Percentiles rank a stretch among this genome's conserved stretches.
Evolutionary conservation across 2,797 vertebrate genomes (phyloP).

Genomic region (Limosa lapponica): DNA sequence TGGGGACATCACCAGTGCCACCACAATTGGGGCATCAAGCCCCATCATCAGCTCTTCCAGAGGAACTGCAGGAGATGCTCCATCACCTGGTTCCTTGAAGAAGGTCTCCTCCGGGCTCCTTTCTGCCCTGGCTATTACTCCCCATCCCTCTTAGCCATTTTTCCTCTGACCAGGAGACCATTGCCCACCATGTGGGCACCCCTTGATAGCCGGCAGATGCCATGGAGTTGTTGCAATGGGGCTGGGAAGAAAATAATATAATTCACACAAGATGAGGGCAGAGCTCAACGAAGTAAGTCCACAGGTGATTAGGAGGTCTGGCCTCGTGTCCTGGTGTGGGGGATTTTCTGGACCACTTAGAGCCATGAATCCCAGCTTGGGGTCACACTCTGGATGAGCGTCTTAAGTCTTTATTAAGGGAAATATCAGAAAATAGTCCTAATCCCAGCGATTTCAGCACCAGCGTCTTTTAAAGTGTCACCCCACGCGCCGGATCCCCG

Average conservation of each 20-base stretch:
- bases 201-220: neutral
- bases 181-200: rapidly evolving
- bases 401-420: neutral
- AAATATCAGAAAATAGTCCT: neutral
- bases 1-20: neutral
- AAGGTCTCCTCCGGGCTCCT: neutral
- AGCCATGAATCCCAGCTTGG: neutral
- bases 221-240: rapidly evolving
- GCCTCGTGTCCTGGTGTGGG: rapidly evolving
- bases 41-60: neutral
- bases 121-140: neutral
- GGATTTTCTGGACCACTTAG: neutral
- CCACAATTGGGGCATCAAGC: neutral
- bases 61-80: neutral
- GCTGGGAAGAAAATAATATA: neutral
- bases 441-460: neutral
- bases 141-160: neutral
- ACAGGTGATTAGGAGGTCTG: neutral
- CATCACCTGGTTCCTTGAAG: neutral
- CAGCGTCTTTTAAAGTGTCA: neutral
- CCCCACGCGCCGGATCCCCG: neutral
- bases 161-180: neutral
- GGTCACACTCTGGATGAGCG: rapidly evolving
- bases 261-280: neutral
- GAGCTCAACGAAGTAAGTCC: neutral